phyloP scores from a whole-genome alignment of 2,888 invertebrate genomes.

The Acanthoscelides obtectus region DNA sequence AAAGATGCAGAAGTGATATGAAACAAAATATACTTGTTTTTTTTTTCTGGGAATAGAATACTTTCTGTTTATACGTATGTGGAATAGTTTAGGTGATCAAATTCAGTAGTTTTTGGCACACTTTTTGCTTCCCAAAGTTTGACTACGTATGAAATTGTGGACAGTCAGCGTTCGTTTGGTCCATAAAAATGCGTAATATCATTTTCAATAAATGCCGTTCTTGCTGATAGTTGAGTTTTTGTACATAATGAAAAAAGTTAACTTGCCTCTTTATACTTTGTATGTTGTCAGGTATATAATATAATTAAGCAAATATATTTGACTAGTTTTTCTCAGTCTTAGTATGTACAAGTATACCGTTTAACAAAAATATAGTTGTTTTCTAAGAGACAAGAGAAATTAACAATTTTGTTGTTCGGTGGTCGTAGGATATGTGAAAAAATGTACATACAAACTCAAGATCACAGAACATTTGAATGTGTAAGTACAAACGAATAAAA shows the following conservation, averaged over 20 bases:
- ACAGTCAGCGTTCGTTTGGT: neutral
- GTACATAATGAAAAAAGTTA: neutral
- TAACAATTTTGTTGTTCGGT: conserved; percentile 17
- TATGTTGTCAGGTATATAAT: neutral
- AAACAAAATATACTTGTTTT: too few relatives aligned
- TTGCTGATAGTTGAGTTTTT: neutral
- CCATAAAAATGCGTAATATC: neutral
- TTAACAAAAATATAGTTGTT: conserved; percentile 14
- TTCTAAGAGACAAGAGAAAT: conserved; percentile 18
- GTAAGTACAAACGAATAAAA: conserved; percentile 21
- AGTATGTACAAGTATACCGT: conserved; percentile 9
- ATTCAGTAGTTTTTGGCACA: neutral
- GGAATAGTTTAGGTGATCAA: neutral
- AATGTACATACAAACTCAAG: conserved; percentile 19
- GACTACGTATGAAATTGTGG: neutral
- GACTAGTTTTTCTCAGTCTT: conserved; percentile 23
- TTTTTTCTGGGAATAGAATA: neutral
- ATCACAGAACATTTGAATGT: conserved; percentile 26
- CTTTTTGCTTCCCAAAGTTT: neutral
- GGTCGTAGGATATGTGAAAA: conserved; percentile 18
- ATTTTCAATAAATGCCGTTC: neutral
- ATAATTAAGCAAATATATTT: conserved; percentile 5
- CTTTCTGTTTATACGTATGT: neutral
- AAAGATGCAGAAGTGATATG: too few relatives aligned
- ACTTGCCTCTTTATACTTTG: neutral